Evolutionary conservation across 2,797 vertebrate genomes (phyloP).

Genomic region (Syncerus caffer): DNA sequence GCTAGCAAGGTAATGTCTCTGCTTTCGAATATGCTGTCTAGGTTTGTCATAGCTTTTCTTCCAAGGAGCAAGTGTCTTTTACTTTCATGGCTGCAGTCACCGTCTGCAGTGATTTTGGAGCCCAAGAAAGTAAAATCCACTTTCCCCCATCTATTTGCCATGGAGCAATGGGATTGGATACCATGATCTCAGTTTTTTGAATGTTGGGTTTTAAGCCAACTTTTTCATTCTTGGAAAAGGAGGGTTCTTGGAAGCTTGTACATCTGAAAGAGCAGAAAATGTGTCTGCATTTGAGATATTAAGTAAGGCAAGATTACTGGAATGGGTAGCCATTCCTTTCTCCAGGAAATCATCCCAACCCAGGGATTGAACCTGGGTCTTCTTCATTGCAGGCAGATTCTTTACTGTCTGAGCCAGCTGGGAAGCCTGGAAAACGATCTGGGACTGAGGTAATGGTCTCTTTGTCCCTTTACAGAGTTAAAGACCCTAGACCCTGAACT

Average conservation of each 20-base stretch:
- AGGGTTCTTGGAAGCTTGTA: background rate
- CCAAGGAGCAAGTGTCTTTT: background rate
- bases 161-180: background rate
- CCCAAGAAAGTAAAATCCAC: background rate
- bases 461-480: background rate
- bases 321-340: background rate
- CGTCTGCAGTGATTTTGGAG: background rate
- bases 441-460: background rate
- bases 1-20: background rate
- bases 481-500: background rate
- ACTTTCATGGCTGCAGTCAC: background rate
- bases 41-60: background rate
- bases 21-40: background rate
- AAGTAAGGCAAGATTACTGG: background rate
- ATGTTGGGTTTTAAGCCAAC: background rate
- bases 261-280: background rate
- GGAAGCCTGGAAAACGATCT: background rate
- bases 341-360: background rate
- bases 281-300: background rate
- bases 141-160: background rate
- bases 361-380: background rate
- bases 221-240: background rate
- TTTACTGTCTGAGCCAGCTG: background rate
- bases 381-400: background rate
- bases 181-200: background rate